A percentile compares a stretch with the other conserved stretches of the same genome.
Conservation (phyloP, 1,140 invertebrate species). For the Cydia splendana region DNA sequence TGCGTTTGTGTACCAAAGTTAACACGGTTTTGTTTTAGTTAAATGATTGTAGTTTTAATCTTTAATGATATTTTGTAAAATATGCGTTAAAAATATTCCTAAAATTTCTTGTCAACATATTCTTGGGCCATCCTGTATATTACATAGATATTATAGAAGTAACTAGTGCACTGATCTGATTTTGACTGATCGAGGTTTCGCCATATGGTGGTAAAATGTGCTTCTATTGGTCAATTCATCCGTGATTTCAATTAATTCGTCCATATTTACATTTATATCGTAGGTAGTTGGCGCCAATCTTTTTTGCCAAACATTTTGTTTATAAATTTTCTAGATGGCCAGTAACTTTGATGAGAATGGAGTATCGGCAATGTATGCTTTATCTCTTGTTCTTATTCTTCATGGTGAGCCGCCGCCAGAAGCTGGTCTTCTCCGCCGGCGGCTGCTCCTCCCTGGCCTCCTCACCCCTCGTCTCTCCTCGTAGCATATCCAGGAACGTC, state of each 20-base stretch:
- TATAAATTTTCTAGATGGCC: neutral
- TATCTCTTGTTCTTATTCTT: conserved; percentile 86
- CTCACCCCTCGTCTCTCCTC: conserved; percentile 80
- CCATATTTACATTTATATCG: neutral
- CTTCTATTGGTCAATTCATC: neutral
- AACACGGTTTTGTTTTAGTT: no score
- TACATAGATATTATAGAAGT: no score
- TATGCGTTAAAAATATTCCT: no score
- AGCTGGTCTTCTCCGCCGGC: conserved; percentile 83
- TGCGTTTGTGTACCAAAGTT: no score
- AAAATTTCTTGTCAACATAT: no score
- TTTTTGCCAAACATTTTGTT: neutral
- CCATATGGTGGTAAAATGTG: neutral
- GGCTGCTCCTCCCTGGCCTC: conserved; percentile 81
- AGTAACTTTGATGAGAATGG: conserved; percentile 17
- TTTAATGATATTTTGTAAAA: no score
- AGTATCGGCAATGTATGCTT: conserved; percentile 44
- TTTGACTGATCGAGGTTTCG: neutral
- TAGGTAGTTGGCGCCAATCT: neutral
- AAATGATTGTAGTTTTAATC: no score
- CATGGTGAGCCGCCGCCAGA: conserved; percentile 87
- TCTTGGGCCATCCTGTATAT: no score
- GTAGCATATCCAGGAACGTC: conserved; percentile 86
- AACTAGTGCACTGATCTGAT: neutral
- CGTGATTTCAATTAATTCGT: neutral